phyloP scores from a whole-genome alignment of 2,113 vertebrate genomes.

The Melanostigma gelatinosum region DNA sequence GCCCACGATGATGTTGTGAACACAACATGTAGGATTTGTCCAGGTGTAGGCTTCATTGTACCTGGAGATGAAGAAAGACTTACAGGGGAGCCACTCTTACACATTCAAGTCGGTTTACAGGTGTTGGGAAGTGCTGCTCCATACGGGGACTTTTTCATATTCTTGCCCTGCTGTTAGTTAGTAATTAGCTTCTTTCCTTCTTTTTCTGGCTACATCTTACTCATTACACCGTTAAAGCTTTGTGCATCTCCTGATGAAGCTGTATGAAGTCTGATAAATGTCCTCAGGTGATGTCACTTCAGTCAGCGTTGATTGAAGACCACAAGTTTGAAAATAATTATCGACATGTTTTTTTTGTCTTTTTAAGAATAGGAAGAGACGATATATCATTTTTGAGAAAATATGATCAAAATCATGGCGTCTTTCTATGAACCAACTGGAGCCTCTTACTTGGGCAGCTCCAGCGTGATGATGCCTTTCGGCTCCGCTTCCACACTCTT shows the following conservation, averaged over 20 bases:
- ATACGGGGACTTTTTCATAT: no score
- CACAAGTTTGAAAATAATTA: background rate
- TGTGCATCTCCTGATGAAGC: background rate
- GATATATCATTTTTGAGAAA: background rate
- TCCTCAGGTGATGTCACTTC: no score
- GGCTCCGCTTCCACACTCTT: slow-evolving; percentile 99
- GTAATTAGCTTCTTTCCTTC: no score
- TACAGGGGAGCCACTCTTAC: no score
- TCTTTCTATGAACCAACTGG: background rate
- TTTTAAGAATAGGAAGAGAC: slow-evolving; percentile 22
- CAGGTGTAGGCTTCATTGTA: slow-evolving; percentile 95
- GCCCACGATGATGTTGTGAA: slow-evolving; percentile 98
- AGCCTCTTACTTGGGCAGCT: slow-evolving; percentile 92
- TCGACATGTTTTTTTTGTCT: slow-evolving; percentile 56
- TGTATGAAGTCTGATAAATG: no score
- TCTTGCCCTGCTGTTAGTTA: no score
- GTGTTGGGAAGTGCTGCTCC: background rate
- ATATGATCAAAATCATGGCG: background rate
- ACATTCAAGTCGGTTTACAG: background rate
- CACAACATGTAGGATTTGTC: slow-evolving; percentile 98
- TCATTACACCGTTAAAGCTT: background rate
- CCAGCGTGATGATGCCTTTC: slow-evolving; percentile 95
- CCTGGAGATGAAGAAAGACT: slow-evolving; percentile 67
- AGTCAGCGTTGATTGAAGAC: no score
- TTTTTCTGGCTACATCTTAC: no score